phyloP scores from a whole-genome alignment of 2,113 vertebrate species.

The Cinclus cinclus region DNA sequence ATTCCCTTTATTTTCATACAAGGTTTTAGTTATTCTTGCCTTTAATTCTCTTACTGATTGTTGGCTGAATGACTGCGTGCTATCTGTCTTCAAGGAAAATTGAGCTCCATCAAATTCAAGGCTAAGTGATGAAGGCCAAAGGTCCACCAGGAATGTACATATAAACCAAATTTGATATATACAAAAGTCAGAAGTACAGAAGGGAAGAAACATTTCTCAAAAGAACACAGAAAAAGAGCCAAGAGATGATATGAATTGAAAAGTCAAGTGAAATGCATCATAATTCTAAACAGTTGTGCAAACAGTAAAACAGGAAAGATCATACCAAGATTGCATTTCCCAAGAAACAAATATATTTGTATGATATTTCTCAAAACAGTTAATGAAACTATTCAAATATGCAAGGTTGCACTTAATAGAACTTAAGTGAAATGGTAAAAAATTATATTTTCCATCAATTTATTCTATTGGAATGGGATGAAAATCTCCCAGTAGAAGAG shows the following conservation, averaged over 20 bases:
- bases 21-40: not conserved
- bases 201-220: not conserved
- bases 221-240: not conserved
- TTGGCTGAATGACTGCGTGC: not conserved
- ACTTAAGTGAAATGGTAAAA: not conserved
- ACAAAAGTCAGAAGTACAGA: not conserved
- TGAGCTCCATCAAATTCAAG: not conserved
- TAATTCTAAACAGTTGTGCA: not conserved
- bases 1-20: not conserved
- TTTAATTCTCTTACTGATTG: not conserved
- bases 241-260: not conserved
- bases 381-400: not conserved
- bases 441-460: not conserved
- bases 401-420: not conserved
- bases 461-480: not conserved
- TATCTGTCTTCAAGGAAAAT: not conserved
- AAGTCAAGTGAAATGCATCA: not conserved
- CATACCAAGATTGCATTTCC: not conserved
- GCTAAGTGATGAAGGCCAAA: not conserved
- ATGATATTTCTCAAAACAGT: not conserved
- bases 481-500: not conserved
- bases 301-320: not conserved
- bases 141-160: not conserved
- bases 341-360: not conserved
- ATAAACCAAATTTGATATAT: rapidly evolving